phyloP scores from a whole-genome alignment of 2,888 invertebrate genomes.

The Machimus atricapillus region DNA sequence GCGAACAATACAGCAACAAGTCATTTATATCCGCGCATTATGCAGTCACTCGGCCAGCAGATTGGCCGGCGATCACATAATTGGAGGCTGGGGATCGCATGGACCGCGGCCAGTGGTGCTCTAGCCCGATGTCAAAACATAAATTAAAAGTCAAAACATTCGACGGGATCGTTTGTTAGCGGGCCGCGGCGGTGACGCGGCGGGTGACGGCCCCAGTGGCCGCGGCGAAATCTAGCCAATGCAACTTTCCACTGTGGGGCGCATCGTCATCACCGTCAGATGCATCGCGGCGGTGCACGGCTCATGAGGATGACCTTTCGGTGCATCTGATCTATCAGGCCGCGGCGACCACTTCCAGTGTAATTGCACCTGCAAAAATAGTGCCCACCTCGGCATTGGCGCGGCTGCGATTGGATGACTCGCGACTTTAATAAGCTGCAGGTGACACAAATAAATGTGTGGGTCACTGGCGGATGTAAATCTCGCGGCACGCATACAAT shows the following conservation, averaged over 20 bases:
- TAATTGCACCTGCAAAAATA: slow-evolving; percentile 31
- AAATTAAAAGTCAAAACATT: slow-evolving; percentile 42
- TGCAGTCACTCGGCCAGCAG: slow-evolving; percentile 47
- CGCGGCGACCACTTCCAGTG: slow-evolving; percentile 20
- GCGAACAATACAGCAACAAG: slow-evolving; percentile 51
- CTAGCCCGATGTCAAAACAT: slow-evolving; percentile 39
- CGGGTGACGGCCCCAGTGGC: not conserved
- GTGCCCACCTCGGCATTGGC: slow-evolving; percentile 23
- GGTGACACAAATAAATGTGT: slow-evolving; percentile 36
- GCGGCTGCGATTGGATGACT: slow-evolving; percentile 12
- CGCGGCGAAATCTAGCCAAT: not conserved
- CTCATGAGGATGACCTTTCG: slow-evolving; percentile 40
- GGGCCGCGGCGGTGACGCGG: not conserved
- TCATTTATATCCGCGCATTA: slow-evolving; percentile 51
- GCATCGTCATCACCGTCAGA: not conserved
- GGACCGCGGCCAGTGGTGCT: not conserved
- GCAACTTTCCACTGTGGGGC: slow-evolving; percentile 20
- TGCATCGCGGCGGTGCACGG: not conserved
- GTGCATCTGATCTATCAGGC: slow-evolving; percentile 34
- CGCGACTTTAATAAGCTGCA: slow-evolving; percentile 37
- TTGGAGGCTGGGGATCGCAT: slow-evolving; percentile 28
- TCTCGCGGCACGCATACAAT: slow-evolving; percentile 20
- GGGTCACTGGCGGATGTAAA: slow-evolving; percentile 33
- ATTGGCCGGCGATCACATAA: slow-evolving; percentile 35
- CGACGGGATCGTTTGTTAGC: slow-evolving; percentile 29